A percentile compares a stretch with the other conserved stretches of the same genome.
phyloP scores from a whole-genome alignment of 2,888 invertebrate species.

The Microplitis manilae region DNA sequence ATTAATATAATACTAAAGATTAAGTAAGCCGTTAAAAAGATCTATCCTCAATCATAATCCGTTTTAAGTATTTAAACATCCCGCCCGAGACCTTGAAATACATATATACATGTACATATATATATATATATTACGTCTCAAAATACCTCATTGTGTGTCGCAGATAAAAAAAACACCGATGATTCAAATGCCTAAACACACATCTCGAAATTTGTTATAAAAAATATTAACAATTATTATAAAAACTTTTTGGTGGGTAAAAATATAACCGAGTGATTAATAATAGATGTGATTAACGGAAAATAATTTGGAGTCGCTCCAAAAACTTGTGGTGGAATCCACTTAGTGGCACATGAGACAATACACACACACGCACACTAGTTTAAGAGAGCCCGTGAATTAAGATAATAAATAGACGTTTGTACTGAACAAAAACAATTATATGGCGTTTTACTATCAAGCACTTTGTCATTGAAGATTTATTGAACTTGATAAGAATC shows the following conservation, averaged over 20 bases:
- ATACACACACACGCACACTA: background rate
- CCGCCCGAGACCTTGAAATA: too few species aligned
- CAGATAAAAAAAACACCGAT: too few species aligned
- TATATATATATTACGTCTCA: too few species aligned
- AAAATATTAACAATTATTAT: too few species aligned
- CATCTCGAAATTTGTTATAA: too few species aligned
- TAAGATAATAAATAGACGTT: background rate
- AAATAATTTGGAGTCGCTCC: background rate
- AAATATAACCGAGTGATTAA: background rate
- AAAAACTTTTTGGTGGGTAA: background rate
- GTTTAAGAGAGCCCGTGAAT: background rate
- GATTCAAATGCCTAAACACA: too few species aligned
- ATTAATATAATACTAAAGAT: too few species aligned
- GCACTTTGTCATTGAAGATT: background rate
- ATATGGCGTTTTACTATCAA: background rate
- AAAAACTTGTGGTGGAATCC: background rate
- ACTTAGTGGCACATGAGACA: background rate
- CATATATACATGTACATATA: too few species aligned
- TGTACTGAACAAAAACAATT: background rate
- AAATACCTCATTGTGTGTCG: too few species aligned
- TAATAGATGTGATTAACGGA: background rate
- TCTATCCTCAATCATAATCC: too few species aligned
- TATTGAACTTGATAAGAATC: background rate
- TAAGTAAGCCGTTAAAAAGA: too few species aligned
- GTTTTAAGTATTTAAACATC: too few species aligned